phyloP scores from a whole-genome alignment of 2,797 vertebrate genomes.

The Pseudomugil tenellus region DNA sequence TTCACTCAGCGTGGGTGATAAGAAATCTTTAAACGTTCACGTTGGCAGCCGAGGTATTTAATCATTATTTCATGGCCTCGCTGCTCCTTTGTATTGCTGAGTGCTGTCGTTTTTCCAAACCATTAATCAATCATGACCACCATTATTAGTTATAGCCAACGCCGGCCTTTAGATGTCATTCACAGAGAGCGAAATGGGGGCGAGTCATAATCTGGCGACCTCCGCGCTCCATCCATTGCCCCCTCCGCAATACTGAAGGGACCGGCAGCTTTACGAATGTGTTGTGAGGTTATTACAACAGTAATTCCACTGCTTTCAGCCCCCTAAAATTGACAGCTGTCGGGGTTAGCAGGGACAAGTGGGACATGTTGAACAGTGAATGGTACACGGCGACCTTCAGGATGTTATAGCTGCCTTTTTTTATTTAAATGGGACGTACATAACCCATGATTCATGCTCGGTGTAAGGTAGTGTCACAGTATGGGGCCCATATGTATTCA shows the following conservation, averaged over 20 bases:
- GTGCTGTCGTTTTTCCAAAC: slow-evolving; percentile 24
- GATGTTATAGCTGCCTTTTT: slow-evolving; percentile 42
- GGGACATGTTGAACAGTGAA: slow-evolving; percentile 40
- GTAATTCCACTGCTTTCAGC: slow-evolving; percentile 56
- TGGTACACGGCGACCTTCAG: slow-evolving; percentile 36
- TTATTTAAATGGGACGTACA: slow-evolving; percentile 25
- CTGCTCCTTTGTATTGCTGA: slow-evolving; percentile 32
- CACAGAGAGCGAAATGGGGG: slow-evolving; percentile 42
- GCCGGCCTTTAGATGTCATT: slow-evolving; percentile 27
- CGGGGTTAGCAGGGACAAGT: slow-evolving; percentile 51
- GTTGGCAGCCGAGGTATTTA: slow-evolving; percentile 16
- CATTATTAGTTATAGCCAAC: slow-evolving; percentile 19
- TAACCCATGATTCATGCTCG: slow-evolving; percentile 35
- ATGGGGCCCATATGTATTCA: slow-evolving; percentile 24
- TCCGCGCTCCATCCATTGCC: slow-evolving; percentile 22
- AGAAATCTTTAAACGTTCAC: slow-evolving; percentile 28
- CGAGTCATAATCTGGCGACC: slow-evolving; percentile 50
- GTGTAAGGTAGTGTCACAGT: slow-evolving; percentile 18
- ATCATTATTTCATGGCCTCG: slow-evolving; percentile 8
- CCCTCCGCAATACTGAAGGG: slow-evolving; percentile 27
- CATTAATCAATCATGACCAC: slow-evolving; percentile 42
- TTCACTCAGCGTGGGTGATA: slow-evolving; percentile 12
- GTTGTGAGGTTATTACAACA: slow-evolving; percentile 58
- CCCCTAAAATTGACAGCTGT: slow-evolving; percentile 64
- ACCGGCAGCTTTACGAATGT: slow-evolving; percentile 39